phyloP scores from a whole-genome alignment of 35 echinoderm and acorn worm genomes.

The Apostichopus californicus region DNA sequence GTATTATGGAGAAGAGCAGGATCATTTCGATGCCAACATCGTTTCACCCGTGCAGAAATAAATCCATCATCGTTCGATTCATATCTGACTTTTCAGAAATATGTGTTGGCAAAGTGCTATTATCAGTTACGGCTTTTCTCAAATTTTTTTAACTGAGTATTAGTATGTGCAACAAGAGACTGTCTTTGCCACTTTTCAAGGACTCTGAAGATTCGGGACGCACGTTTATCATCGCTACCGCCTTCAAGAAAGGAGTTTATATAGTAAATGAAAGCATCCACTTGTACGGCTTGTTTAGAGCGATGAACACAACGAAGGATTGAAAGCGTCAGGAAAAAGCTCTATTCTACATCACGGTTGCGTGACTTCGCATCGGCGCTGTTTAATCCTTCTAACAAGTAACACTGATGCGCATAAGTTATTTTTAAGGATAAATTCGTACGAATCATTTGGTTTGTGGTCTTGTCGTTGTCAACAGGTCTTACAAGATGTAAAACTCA shows the following conservation, averaged over 20 bases:
- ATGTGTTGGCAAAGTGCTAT: too few species aligned
- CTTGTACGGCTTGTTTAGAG: not conserved
- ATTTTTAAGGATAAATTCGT: not conserved
- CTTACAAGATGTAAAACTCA: slow-evolving; percentile 23
- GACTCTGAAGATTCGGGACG: too few species aligned
- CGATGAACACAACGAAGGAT: not conserved
- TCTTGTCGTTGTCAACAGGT: not conserved
- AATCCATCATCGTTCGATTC: too few species aligned
- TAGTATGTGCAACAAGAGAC: not conserved
- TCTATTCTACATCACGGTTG: not conserved
- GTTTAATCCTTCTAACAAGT: not conserved
- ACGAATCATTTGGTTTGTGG: not conserved
- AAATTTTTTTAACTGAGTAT: not conserved
- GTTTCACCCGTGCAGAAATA: too few species aligned
- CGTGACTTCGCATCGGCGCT: not conserved
- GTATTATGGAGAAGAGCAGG: too few species aligned
- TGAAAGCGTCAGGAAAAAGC: slow-evolving; percentile 6
- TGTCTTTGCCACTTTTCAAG: not conserved
- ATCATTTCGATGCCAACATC: too few species aligned
- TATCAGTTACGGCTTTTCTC: too few species aligned
- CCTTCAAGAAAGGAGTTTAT: not conserved
- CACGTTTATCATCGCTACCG: not conserved
- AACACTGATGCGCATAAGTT: not conserved
- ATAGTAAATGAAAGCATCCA: not conserved
- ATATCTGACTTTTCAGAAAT: too few species aligned